Conservation (phyloP, 23 tunicate species). For the Diplosoma virens region DNA sequence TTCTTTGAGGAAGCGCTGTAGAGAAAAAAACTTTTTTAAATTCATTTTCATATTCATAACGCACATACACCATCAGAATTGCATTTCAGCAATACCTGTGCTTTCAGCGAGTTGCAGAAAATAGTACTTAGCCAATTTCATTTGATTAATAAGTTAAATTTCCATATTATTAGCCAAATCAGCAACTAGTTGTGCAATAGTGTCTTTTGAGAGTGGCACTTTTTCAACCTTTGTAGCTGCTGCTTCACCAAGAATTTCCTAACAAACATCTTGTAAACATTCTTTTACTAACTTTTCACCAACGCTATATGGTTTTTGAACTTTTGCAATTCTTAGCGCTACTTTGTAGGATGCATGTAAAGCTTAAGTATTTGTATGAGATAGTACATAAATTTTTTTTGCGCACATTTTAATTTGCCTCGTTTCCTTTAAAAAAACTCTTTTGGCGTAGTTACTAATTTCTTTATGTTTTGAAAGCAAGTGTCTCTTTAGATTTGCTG, state of each 20-base stretch:
- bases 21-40: not conserved
- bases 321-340: not conserved
- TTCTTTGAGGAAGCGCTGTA: not conserved
- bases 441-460: not conserved
- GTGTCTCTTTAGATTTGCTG: not conserved
- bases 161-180: not conserved
- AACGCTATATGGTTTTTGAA: not conserved
- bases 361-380: not conserved
- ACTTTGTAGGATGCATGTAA: not conserved
- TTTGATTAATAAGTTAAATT: not conserved
- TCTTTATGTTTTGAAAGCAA: not conserved
- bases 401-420: not conserved
- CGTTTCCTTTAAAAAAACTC: too few relatives aligned
- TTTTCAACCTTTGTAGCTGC: not conserved
- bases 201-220: not conserved
- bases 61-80: not conserved
- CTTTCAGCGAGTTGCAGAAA: not conserved
- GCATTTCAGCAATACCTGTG: not conserved
- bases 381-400: not conserved
- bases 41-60: not conserved
- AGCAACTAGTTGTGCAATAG: not conserved
- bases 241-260: not conserved
- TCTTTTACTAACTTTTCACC: not conserved
- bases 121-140: not conserved
- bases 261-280: not conserved